phyloP scores from a whole-genome alignment of 2,888 invertebrate species.

The Parnassius glacialis region DNA sequence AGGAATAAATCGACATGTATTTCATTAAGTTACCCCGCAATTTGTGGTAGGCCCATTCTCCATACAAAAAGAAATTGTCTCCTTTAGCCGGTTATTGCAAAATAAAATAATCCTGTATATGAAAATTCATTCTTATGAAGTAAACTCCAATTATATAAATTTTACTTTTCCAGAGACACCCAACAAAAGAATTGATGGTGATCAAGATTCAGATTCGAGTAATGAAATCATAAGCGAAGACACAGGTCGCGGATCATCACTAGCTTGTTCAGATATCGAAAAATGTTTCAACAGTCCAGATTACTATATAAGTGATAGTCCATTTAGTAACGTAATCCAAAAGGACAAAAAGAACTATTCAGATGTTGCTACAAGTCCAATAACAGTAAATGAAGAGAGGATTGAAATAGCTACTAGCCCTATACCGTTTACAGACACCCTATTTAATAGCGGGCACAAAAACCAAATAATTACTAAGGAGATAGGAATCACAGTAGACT shows the following conservation, averaged over 20 bases:
- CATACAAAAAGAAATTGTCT: no score
- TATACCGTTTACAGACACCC: conserved; percentile 6
- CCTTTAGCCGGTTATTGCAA: no score
- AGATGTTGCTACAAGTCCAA: conserved; percentile 40
- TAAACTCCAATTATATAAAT: no score
- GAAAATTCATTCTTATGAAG: no score
- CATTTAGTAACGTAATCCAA: conserved; percentile 29
- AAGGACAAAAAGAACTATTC: conserved; percentile 34
- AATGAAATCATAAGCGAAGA: conserved; percentile 57
- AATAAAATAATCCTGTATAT: no score
- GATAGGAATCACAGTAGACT: neutral
- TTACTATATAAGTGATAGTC: conserved; percentile 42
- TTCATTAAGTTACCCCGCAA: no score
- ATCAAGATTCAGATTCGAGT: conserved; percentile 39
- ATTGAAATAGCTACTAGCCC: conserved; percentile 27
- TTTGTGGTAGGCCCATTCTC: no score
- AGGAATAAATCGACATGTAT: no score
- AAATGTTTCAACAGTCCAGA: conserved; percentile 61
- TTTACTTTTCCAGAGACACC: no score
- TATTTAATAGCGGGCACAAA: neutral
- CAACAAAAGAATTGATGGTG: conserved; percentile 28
- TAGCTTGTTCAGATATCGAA: conserved; percentile 59
- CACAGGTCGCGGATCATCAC: conserved; percentile 68
- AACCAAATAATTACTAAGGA: neutral
- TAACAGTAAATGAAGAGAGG: conserved; percentile 25